Conservation (phyloP, 2,797 vertebrate species). For the Peromyscus eremicus region DNA sequence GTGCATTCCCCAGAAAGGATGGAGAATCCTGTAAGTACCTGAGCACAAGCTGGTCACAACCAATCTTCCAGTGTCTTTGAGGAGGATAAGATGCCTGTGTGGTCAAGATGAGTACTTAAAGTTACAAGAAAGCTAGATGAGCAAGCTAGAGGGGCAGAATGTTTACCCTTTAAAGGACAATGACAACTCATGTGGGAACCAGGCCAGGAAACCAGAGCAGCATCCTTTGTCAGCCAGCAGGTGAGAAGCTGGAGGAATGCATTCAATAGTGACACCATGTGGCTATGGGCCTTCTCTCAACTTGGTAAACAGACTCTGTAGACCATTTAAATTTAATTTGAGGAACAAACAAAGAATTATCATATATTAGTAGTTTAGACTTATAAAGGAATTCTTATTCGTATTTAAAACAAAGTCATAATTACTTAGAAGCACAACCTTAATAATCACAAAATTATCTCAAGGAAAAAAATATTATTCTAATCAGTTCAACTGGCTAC, state of each 20-base stretch:
- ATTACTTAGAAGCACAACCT: neutral
- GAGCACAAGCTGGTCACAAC: neutral
- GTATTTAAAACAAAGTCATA: neutral
- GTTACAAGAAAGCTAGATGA: neutral
- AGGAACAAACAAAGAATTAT: neutral
- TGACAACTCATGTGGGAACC: neutral
- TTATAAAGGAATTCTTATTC: neutral
- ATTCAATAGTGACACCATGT: conserved; percentile 40
- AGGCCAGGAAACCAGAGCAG: neutral
- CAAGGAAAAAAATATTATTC: neutral
- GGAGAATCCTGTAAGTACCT: neutral
- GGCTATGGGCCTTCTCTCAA: neutral
- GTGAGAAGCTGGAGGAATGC: neutral
- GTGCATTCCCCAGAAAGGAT: neutral
- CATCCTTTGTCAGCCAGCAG: neutral
- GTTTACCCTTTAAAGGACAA: neutral
- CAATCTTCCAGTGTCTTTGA: neutral
- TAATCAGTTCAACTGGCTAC: neutral
- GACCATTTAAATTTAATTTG: neutral
- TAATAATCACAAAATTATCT: conserved; percentile 4
- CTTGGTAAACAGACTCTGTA: neutral
- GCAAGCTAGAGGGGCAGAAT: neutral
- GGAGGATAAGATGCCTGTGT: neutral
- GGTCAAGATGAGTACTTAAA: neutral
- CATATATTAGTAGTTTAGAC: neutral